Conservation (phyloP, 2,888 invertebrate species). For the Tetranychus piercei region DNA sequence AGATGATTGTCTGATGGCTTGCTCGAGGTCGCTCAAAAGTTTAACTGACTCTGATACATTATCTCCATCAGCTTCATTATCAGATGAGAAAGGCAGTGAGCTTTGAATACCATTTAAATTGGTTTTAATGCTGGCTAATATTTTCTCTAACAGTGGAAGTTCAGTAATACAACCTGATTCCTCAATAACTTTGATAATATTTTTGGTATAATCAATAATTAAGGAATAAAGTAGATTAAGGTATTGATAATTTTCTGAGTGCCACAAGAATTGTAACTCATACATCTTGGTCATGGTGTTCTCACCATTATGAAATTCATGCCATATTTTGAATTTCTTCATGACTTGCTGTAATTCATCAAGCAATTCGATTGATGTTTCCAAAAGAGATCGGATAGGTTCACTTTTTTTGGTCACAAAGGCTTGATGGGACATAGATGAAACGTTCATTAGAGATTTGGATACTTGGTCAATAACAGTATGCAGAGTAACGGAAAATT, state of each 20-base stretch:
- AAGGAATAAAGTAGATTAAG: neutral
- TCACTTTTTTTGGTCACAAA: neutral
- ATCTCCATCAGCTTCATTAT: neutral
- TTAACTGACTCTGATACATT: neutral
- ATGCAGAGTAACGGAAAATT: constrained; percentile 4
- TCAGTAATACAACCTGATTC: neutral
- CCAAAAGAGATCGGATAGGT: neutral
- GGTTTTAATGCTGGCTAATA: neutral
- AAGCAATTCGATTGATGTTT: neutral
- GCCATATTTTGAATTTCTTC: constrained; percentile 6
- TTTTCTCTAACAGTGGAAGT: neutral
- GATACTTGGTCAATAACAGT: constrained; percentile 3
- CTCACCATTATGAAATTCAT: constrained; percentile 6
- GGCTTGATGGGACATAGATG: constrained; percentile 4
- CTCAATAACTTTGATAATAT: neutral
- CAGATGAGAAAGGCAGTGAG: constrained; percentile 2
- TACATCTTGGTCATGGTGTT: neutral
- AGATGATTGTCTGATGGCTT: neutral
- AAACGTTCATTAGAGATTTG: constrained; percentile 2
- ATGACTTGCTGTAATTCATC: neutral
- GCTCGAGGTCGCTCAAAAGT: neutral
- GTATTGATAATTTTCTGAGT: constrained; percentile 4
- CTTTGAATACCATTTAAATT: constrained; percentile 7
- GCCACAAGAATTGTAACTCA: constrained; percentile 7
- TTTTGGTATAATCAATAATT: constrained; percentile 2